A percentile compares a stretch with the other conserved stretches of the same genome.
Conservation (phyloP, 2,888 invertebrate species). For the Erynnis tages region DNA sequence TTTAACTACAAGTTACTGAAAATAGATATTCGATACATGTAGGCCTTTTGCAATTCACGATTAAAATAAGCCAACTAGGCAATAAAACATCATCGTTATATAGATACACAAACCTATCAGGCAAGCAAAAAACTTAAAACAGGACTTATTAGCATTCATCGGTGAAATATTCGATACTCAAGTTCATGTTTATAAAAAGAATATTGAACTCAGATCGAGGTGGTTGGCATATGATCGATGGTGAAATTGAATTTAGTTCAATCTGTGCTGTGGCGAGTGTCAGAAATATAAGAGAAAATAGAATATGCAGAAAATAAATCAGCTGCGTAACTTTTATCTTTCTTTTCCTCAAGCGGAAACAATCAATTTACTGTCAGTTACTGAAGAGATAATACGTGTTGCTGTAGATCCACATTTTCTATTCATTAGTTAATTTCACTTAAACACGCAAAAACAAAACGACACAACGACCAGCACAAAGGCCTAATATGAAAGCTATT, state of each 20-base stretch:
- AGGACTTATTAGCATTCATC: conserved; percentile 65
- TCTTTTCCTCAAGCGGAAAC: conserved; percentile 25
- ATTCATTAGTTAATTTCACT: conserved; percentile 24
- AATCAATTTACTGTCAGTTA: conserved; percentile 26
- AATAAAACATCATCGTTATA: conserved; percentile 11
- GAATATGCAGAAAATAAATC: conserved; percentile 19
- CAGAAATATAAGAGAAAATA: conserved; percentile 40
- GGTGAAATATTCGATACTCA: conserved; percentile 49
- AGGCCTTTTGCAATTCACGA: conserved; percentile 8
- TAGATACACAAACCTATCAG: conserved; percentile 7
- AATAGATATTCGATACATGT: conserved; percentile 5
- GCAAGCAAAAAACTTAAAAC: conserved; percentile 39
- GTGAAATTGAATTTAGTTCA: conserved; percentile 48
- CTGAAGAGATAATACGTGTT: conserved; percentile 18
- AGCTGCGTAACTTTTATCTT: conserved; percentile 15
- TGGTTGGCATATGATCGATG: conserved; percentile 73
- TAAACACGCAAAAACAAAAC: conserved; percentile 15
- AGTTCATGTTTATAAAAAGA: conserved; percentile 63
- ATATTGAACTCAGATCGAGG: conserved; percentile 70
- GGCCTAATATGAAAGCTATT: conserved; percentile 26
- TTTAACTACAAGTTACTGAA: conserved; percentile 18
- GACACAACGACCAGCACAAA: conserved; percentile 6
- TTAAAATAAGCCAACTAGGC: conserved; percentile 20
- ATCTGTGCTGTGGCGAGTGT: conserved; percentile 5
- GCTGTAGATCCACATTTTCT: conserved; percentile 18